These are phyloP conservation scores for Pangasius djambal DNA, from an alignment of 2,797 vertebrate species.

Conservation along the genomic window DNA sequence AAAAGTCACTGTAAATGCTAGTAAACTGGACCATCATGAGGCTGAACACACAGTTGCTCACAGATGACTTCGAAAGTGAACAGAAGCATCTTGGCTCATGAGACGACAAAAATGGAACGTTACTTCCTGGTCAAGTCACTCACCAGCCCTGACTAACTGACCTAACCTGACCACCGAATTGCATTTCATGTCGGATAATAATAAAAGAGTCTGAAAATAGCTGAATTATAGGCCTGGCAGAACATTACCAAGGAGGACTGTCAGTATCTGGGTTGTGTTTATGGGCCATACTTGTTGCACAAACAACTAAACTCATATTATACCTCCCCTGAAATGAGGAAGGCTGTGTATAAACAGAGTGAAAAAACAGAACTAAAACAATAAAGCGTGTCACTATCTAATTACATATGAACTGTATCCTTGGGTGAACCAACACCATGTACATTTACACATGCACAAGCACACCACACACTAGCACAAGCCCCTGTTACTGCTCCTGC, in stretches of 20 bases:
- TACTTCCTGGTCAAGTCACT: not conserved
- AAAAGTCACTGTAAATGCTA: not conserved
- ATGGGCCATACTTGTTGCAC: not conserved
- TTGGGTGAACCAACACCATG: conserved; percentile 24
- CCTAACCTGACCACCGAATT: not conserved
- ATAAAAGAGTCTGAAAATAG: not conserved
- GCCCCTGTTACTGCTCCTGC: not conserved
- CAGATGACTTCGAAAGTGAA: not conserved
- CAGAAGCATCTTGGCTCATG: not conserved
- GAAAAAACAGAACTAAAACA: not conserved
- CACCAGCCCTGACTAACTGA: not conserved
- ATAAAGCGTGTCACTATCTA: conserved; percentile 5
- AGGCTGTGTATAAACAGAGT: not conserved
- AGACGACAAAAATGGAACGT: not conserved
- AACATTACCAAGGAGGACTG: not conserved
- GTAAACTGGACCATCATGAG: not conserved
- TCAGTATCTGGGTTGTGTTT: not conserved
- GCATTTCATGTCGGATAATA: not conserved
- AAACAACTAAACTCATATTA: not conserved
- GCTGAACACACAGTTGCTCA: not conserved
- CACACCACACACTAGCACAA: conserved; percentile 31
- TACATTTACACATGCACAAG: conserved; percentile 39
- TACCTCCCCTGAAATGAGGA: not conserved
- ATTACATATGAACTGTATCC: conserved; percentile 9
- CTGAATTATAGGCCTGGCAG: not conserved